Evolutionary conservation across 92 coral and sea anemone genomes (phyloP).

Genomic region (Actinostola sp.): DNA sequence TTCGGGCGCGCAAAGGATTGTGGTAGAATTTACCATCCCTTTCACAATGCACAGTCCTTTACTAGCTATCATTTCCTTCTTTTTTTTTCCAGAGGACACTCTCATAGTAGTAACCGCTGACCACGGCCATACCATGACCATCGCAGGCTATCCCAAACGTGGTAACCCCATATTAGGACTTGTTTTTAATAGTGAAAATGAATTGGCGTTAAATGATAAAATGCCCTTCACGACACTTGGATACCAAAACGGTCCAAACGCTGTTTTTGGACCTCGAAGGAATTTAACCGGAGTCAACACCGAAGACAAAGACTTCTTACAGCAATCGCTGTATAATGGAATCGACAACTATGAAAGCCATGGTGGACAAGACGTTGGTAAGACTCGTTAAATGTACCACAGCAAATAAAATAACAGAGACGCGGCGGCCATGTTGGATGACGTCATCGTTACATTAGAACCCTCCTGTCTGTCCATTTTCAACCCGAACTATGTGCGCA

Average conservation of each 20-base stretch:
- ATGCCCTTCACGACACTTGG: slow-evolving; percentile 49
- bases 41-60: no score
- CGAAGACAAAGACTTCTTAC: slow-evolving; percentile 1
- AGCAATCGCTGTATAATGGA: slow-evolving; percentile 43
- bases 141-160: slow-evolving; percentile 35
- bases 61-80: no score
- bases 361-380: slow-evolving; percentile 58
- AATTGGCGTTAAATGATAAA: slow-evolving; percentile 28
- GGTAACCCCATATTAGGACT: slow-evolving; percentile 52
- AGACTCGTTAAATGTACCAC: no score
- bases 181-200: background rate
- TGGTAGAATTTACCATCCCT: no score
- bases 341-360: slow-evolving; percentile 30
- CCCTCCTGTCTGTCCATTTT: no score
- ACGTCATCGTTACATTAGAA: no score
- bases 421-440: background rate
- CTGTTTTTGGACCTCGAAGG: slow-evolving; percentile 17
- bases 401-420: no score
- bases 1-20: no score
- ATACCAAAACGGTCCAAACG: slow-evolving; percentile 38
- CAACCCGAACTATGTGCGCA: no score
- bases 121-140: slow-evolving; percentile 41
- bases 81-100: slow-evolving; percentile 36
- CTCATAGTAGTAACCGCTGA: slow-evolving; percentile 49
- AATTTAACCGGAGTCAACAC: slow-evolving; percentile 48